These are phyloP conservation scores for Selenia dentaria DNA, from an alignment of 2,888 invertebrate species.

Conservation along the genomic window DNA sequence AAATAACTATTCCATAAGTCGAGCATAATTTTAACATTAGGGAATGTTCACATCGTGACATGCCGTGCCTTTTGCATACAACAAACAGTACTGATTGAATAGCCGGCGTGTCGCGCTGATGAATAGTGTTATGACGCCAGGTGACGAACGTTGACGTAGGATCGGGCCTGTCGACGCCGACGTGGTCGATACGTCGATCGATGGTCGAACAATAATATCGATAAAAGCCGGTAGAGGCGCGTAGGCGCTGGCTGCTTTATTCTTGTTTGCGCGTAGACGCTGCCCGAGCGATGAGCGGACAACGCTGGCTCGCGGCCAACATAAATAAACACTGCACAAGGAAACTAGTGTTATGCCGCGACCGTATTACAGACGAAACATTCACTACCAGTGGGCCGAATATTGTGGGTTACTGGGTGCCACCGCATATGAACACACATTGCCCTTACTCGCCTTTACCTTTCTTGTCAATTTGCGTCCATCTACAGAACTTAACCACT, in stretches of 20 bases:
- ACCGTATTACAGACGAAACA: conserved; percentile 83
- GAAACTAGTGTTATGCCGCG: conserved; percentile 84
- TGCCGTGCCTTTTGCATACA: conserved; percentile 59
- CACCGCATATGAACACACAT: too few relatives aligned
- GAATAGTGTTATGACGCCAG: conserved; percentile 63
- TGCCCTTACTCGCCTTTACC: not conserved
- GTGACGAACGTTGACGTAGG: conserved; percentile 72
- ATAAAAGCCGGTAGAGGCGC: conserved; percentile 56
- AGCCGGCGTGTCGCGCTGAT: conserved; percentile 47
- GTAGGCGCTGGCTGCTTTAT: conserved; percentile 66
- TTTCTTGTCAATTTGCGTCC: too few relatives aligned
- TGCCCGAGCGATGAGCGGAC: conserved; percentile 70
- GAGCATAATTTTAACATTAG: conserved; percentile 9
- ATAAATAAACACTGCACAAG: conserved; percentile 84
- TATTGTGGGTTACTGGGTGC: conserved; percentile 82
- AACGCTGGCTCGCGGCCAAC: conserved; percentile 76
- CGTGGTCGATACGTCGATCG: conserved; percentile 67
- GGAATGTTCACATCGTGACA: conserved; percentile 36
- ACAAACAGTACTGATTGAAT: conserved; percentile 64
- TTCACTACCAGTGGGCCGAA: conserved; percentile 81
- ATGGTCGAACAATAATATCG: conserved; percentile 58
- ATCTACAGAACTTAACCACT: too few relatives aligned
- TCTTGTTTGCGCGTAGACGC: conserved; percentile 60
- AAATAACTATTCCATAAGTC: conserved; percentile 21
- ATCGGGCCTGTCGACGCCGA: conserved; percentile 43